These are phyloP conservation scores for Suillia variegata DNA, from an alignment of 2,888 invertebrate genomes.

Conservation along the genomic window DNA sequence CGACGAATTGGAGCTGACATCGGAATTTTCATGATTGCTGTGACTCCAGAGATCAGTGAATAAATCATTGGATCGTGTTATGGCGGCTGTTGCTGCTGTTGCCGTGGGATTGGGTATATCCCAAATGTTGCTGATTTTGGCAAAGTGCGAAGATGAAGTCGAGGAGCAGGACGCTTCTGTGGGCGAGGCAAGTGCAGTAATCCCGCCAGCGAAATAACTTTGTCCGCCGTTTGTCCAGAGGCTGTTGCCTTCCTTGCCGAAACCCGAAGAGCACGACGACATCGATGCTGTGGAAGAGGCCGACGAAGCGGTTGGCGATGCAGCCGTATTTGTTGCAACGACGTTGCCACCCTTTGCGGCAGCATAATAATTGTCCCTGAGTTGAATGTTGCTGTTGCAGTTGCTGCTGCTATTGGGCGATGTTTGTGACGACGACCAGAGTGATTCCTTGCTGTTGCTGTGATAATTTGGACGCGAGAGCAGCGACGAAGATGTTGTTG, in stretches of 20 bases:
- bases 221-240: conserved; percentile 24
- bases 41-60: conserved; percentile 59
- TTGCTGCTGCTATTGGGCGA: conserved; percentile 45
- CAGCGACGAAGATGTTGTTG: too few species aligned
- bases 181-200: neutral
- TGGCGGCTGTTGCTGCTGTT: conserved; percentile 28
- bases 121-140: conserved; percentile 57
- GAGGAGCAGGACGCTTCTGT: neutral
- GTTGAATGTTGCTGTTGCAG: conserved; percentile 37
- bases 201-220: conserved; percentile 23
- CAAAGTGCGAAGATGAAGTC: conserved; percentile 40
- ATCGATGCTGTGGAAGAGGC: conserved; percentile 39
- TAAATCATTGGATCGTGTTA: conserved; percentile 40
- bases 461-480: conserved; percentile 42
- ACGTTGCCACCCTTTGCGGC: conserved; percentile 9
- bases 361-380: conserved; percentile 47
- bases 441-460: conserved; percentile 59
- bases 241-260: conserved; percentile 26
- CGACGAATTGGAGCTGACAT: conserved; percentile 49
- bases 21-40: conserved; percentile 33
- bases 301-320: conserved; percentile 51
- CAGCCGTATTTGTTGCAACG: conserved; percentile 33
- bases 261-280: conserved; percentile 38
- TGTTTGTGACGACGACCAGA: conserved; percentile 57
- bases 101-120: conserved; percentile 44